Base-by-base conservation (phyloP, 2,888 invertebrate genomes). In the Ypsolopha scabrella region DNA sequence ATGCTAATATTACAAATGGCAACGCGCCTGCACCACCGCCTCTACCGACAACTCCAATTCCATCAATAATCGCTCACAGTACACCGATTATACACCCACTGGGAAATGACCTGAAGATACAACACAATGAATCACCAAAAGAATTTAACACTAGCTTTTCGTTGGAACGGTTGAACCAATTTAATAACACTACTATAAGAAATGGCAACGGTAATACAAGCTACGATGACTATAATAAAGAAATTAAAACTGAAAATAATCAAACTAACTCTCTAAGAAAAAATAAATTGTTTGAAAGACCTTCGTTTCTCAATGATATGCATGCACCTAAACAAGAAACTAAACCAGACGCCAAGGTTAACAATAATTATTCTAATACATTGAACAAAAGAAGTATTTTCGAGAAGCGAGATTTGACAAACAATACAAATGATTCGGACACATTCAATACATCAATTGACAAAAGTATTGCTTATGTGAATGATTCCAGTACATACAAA, bases 361-460 rank as follows among this genome's bases (percentile, higher is more conserved):
- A 81, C 38, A 72, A 64, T n/a, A 72, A 60, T 53, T 72, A 59
- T 58, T 78, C 74, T 8, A 81, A 80, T 56, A 83, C 81, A 2
- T 59, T 81, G 50, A 80, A 66, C 52, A 86, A 80, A 65, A 72
- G 73, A 62, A 82, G 76, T 63, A 54, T 82, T 33, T 82, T 83
- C 58, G 82, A 85, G 67, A 79, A 71, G 54, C 61, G 63, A 36
- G 75, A 75, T 13, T 43, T 43, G 11, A 8, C 14, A 11, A 43
- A 48, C 4, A 48, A 39, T 33, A 51, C 45, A 8, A 33, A 10
- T 34, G n/a, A 41, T 37, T 43, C 38, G 33, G 39, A 38, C 7
- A 24, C 10, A 33, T 46, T n/a, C 35, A 46, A 37, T 13, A 51
- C 36, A 11, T 11, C 13, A 24, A 39, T 36, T 9, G 43, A 41